Base-by-base conservation (phyloP, 2,113 vertebrate genomes). In the Syngnathus typhle region DNA sequence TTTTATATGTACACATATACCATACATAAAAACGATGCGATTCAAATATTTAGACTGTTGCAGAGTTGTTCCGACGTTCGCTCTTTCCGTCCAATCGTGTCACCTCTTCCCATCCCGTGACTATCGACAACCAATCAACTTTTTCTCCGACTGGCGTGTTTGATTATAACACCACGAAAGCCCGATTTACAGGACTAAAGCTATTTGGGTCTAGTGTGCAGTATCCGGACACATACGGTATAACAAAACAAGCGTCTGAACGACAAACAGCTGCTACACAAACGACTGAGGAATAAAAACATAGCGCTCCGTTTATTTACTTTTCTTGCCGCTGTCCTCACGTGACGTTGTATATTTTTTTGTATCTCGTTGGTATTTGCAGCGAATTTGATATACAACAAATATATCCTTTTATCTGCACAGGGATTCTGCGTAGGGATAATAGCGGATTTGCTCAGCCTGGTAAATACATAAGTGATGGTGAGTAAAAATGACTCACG, bases 91-190 rank as follows among this genome's bases (percentile, higher is more conserved):
- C 27, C 27, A 58, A 58, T 58, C 27, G 55, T 32, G 27, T 36
- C 11, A 16, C 21, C 23, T 44, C 7, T 62, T 46, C 19, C 2
- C 10, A 13, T 39, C 81, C 21, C 67, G 71, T 81, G 82, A 70
- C 76, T 61, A 21, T 38, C 23, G 21, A 18, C 16, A 74, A 58
- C 89, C 87, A 88, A 89, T 89, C 70, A 51, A 1, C 10, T 52
- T 38, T 47, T 60, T 60, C 64, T 73, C 70, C 75, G 78, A 78
- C 70, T 18, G 69, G 58, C 74, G 75, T 64, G 78, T 67, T 89
- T 52, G 75, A 61, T 87, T 82, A 67, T 0, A 0, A 0, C 1
- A 56, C 70, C 1, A 0, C 1, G 1, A 5, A 43, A 66, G 16
- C 72, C 80, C n/a, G 0, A 0, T 5, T 1, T 0, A 1, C 0